Percentiles rank a stretch among this genome's conserved stretches.
Conservation (phyloP, 2,888 invertebrate species). For the Ornithoptera alexandrae region DNA sequence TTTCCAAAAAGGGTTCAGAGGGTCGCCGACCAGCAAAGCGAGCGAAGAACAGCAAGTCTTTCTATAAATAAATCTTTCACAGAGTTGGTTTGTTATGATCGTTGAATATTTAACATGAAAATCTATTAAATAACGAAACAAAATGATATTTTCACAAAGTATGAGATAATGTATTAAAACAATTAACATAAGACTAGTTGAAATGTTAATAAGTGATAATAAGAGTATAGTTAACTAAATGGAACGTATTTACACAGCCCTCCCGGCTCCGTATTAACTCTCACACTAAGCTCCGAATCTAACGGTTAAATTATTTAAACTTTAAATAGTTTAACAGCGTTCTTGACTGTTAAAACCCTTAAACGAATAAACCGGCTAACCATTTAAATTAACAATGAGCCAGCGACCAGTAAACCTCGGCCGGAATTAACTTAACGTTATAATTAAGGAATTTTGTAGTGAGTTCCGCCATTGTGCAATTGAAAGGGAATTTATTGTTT, state of each 20-base stretch:
- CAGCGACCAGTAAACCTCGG: constrained; percentile 14
- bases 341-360: constrained; percentile 18
- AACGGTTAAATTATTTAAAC: constrained; percentile 20
- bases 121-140: no score
- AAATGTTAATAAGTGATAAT: not conserved
- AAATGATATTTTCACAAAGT: no score
- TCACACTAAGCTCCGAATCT: constrained; percentile 8
- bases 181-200: not conserved
- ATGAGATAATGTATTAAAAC: not conserved
- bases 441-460: constrained; percentile 13
- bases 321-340: constrained; percentile 21
- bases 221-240: constrained; percentile 6
- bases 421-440: constrained; percentile 20
- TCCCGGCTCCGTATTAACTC: constrained; percentile 3
- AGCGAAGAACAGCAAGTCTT: no score
- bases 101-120: no score
- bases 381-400: constrained; percentile 23
- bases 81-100: no score
- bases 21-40: no score
- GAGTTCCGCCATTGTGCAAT: no score
- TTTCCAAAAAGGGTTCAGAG: no score
- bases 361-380: constrained; percentile 22
- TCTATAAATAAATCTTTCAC: no score
- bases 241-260: constrained; percentile 4
- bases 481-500: no score